These are phyloP conservation scores for Propsilocerus akamusi DNA, from an alignment of 1,140 invertebrate genomes.

Conservation along the genomic window DNA sequence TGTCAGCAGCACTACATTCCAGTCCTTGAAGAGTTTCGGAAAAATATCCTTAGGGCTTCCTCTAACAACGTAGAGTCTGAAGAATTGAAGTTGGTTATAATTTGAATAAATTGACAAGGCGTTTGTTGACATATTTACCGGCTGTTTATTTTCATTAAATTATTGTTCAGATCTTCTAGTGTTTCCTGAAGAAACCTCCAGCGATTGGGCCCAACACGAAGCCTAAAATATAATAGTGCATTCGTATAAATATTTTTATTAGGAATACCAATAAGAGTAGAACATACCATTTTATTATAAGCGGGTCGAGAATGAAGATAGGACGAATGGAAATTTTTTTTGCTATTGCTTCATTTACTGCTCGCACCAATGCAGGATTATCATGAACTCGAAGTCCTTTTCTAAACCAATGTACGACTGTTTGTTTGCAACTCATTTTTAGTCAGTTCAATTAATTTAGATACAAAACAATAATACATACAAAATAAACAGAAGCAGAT, in stretches of 20 bases:
- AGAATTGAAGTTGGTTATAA: conserved; percentile 6
- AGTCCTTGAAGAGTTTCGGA: conserved; percentile 41
- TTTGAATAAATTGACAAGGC: neutral
- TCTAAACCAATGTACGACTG: conserved; percentile 47
- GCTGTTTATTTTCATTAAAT: conserved; percentile 30
- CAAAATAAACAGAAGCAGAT: too few relatives aligned
- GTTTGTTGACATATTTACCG: conserved; percentile 4
- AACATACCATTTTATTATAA: conserved; percentile 38
- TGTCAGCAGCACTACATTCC: conserved; percentile 44
- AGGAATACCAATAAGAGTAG: too few relatives aligned
- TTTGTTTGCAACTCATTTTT: conserved; percentile 10
- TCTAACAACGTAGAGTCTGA: conserved; percentile 40
- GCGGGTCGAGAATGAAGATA: conserved; percentile 48
- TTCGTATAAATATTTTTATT: too few relatives aligned
- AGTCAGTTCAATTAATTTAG: too few relatives aligned
- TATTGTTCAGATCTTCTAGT: conserved; percentile 42
- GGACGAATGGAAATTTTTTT: conserved; percentile 32
- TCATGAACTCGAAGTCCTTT: conserved; percentile 52
- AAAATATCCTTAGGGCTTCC: conserved; percentile 42
- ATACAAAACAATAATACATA: too few relatives aligned
- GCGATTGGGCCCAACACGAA: conserved; percentile 44
- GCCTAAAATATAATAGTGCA: too few relatives aligned
- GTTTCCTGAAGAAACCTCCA: conserved; percentile 49
- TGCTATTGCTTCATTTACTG: conserved; percentile 24
- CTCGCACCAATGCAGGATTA: conserved; percentile 42